phyloP scores from a whole-genome alignment of 2,797 vertebrate genomes.

The Harpagifer antarcticus region DNA sequence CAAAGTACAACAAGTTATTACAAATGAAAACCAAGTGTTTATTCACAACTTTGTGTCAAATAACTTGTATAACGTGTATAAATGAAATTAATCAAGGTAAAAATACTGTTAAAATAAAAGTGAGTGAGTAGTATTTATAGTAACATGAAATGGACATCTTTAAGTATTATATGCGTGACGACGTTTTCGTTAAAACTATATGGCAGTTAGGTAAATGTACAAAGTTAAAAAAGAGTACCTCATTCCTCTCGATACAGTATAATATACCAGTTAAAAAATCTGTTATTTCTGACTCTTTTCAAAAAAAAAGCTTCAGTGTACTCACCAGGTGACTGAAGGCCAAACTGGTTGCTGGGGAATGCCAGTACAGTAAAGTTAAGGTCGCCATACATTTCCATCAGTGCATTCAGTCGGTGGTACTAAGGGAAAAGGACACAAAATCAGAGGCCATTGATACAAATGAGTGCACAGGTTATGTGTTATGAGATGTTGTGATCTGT shows the following conservation, averaged over 20 bases:
- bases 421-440: constrained; percentile 57
- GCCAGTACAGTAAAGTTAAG: constrained; percentile 83
- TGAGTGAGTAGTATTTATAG: background rate
- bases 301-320: constrained; percentile 3
- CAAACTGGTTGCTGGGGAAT: constrained; percentile 88
- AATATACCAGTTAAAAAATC: background rate
- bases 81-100: background rate
- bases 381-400: constrained; percentile 85
- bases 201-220: background rate
- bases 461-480: background rate
- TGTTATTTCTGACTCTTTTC: constrained; percentile 1
- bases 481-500: constrained; percentile 20
- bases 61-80: background rate
- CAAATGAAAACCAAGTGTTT: background rate
- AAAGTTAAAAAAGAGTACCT: background rate
- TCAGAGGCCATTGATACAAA: constrained; percentile 38
- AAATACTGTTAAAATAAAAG: background rate
- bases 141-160: no score
- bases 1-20: background rate
- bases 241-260: background rate
- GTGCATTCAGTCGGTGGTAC: constrained; percentile 88
- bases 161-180: background rate
- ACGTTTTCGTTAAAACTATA: no score
- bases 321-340: constrained; percentile 87
- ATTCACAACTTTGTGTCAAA: constrained; percentile 3